Percentiles rank a stretch among this genome's conserved stretches.
phyloP scores from a whole-genome alignment of 2,113 vertebrate genomes.

The Caracal caracal region DNA sequence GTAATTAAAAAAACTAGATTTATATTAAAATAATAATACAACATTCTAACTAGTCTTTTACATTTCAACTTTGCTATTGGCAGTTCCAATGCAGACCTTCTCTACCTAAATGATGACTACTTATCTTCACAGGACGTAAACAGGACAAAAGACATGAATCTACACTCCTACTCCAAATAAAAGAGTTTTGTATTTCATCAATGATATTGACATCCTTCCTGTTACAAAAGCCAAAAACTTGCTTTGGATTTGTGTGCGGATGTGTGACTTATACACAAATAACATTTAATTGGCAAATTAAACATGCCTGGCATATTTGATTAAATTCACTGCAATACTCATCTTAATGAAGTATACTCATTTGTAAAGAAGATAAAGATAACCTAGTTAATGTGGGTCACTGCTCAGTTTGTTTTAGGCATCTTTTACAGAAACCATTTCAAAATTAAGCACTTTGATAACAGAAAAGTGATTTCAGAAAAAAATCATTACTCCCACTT shows the following conservation, averaged over 20 bases:
- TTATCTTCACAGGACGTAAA: neutral
- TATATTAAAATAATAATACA: constrained; percentile 5
- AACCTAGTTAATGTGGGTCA: neutral
- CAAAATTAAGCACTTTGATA: constrained; percentile 35
- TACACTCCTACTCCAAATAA: neutral
- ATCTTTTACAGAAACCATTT: constrained; percentile 1
- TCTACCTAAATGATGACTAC: neutral
- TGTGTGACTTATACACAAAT: neutral
- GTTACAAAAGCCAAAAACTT: constrained; percentile 12
- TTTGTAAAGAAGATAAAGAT: constrained; percentile 28
- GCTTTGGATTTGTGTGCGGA: neutral
- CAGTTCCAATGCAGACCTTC: neutral
- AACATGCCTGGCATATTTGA: neutral
- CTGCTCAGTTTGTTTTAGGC: neutral
- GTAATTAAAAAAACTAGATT: neutral
- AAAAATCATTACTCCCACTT: neutral
- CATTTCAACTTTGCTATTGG: neutral
- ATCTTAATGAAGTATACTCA: neutral
- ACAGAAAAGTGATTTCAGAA: neutral
- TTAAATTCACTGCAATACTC: neutral
- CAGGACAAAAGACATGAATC: neutral
- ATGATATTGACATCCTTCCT: neutral
- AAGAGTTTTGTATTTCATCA: neutral
- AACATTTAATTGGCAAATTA: neutral
- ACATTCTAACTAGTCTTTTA: neutral